These are phyloP conservation scores for Borostomias antarcticus DNA, from an alignment of 2,797 vertebrate species.

Conservation along the genomic window DNA sequence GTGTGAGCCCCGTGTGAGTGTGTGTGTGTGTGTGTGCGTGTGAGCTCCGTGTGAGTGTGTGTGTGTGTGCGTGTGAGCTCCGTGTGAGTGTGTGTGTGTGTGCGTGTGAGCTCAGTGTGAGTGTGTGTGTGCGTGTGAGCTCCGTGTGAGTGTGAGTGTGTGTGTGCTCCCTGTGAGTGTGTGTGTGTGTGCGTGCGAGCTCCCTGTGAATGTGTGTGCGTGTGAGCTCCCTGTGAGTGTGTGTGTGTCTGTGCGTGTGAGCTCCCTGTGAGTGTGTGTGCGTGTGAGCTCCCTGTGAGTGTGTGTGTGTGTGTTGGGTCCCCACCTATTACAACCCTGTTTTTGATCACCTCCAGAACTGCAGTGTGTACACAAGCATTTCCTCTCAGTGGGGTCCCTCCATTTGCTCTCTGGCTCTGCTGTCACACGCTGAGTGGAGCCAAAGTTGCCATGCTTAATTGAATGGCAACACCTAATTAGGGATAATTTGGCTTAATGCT, in stretches of 20 bases:
- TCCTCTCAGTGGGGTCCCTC: conserved; percentile 25
- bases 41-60: conserved; percentile 1
- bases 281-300: neutral
- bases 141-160: neutral
- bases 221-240: neutral
- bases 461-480: conserved; percentile 54
- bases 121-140: conserved; percentile 7
- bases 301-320: neutral
- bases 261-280: conserved; percentile 7
- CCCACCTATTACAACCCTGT: neutral
- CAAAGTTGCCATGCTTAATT: conserved; percentile 49
- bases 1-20: too few species aligned
- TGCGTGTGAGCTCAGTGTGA: neutral
- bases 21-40: conserved; percentile 7
- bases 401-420: conserved; percentile 36
- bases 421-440: conserved; percentile 41
- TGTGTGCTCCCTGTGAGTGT: neutral
- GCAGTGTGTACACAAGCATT: conserved; percentile 1
- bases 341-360: conserved; percentile 21
- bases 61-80: neutral
- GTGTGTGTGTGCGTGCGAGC: conserved; percentile 11
- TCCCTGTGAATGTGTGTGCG: too few species aligned
- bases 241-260: conserved; percentile 8
- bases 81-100: neutral
- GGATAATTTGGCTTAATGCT: conserved; percentile 48